phyloP scores from a whole-genome alignment of 2,797 vertebrate species.

The Vireo griseus region DNA sequence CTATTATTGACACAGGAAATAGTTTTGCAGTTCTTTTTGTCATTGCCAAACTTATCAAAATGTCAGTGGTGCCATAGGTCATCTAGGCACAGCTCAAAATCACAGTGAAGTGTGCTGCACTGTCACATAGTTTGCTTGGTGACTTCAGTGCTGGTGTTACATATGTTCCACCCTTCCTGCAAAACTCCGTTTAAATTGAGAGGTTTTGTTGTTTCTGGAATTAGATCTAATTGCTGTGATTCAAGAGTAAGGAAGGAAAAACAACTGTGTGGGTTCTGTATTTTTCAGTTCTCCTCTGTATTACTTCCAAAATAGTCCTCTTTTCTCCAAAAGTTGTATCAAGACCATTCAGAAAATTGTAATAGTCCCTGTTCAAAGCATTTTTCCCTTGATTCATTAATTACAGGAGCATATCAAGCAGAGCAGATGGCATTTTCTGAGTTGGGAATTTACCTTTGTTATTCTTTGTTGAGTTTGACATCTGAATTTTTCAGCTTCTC shows the following conservation, averaged over 20 bases:
- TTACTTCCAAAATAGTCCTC: background rate
- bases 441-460: slow-evolving; percentile 9
- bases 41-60: background rate
- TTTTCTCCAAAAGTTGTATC: background rate
- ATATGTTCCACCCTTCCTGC: background rate
- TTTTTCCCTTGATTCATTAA: background rate
- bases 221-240: background rate
- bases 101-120: background rate
- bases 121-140: background rate
- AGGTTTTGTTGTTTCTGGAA: background rate
- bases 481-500: background rate
- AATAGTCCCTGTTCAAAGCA: background rate
- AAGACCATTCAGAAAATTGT: background rate
- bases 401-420: background rate
- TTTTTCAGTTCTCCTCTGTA: background rate
- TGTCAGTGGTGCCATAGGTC: background rate
- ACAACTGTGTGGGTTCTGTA: background rate
- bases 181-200: background rate
- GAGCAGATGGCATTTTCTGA: background rate
- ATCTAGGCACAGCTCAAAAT: background rate
- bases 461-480: background rate
- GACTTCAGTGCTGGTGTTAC: background rate
- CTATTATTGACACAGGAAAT: slow-evolving; percentile 8
- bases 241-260: background rate
- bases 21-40: background rate